A percentile compares a stretch with the other conserved stretches of the same genome.
Evolutionary conservation across 2,888 invertebrate genomes (phyloP).

Genomic region (Tetropium fuscum): DNA sequence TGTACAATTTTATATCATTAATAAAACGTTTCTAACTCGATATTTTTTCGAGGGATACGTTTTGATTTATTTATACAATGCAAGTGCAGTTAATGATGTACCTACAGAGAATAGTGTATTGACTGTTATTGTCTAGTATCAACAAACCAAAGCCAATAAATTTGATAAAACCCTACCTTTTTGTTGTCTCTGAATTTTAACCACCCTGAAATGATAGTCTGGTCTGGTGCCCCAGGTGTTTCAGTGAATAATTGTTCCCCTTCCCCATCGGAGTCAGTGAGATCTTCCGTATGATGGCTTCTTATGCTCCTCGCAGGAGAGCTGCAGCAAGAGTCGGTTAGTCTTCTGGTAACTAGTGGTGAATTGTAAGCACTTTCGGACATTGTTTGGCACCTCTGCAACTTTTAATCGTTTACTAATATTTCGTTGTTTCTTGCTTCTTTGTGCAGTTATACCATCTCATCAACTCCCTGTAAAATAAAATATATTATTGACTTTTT

Average conservation of each 20-base stretch:
- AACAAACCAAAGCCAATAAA: no score
- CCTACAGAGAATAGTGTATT: no score
- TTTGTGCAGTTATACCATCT: conserved; percentile 6
- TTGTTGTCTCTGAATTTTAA: conserved; percentile 79
- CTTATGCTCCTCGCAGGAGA: conserved; percentile 64
- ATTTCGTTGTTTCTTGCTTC: neutral
- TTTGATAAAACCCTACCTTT: conserved; percentile 69
- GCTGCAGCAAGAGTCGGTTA: conserved; percentile 64
- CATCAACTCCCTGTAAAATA: conserved; percentile 14
- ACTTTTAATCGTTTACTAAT: neutral
- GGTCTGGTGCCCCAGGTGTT: conserved; percentile 69
- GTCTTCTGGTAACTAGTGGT: conserved; percentile 60
- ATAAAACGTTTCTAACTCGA: no score
- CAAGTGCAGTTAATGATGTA: no score
- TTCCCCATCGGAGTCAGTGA: conserved; percentile 64
- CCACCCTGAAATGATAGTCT: conserved; percentile 78
- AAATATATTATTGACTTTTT: no score
- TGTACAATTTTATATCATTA: no score
- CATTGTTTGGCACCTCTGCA: conserved; percentile 49
- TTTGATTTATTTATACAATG: no score
- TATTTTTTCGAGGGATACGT: no score
- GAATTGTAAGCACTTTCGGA: conserved; percentile 66
- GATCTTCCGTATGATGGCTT: conserved; percentile 57
- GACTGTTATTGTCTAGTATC: no score
- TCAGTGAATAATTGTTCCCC: conserved; percentile 65